Base-by-base conservation (phyloP, 1,140 invertebrate species). In the Sipha flava region DNA sequence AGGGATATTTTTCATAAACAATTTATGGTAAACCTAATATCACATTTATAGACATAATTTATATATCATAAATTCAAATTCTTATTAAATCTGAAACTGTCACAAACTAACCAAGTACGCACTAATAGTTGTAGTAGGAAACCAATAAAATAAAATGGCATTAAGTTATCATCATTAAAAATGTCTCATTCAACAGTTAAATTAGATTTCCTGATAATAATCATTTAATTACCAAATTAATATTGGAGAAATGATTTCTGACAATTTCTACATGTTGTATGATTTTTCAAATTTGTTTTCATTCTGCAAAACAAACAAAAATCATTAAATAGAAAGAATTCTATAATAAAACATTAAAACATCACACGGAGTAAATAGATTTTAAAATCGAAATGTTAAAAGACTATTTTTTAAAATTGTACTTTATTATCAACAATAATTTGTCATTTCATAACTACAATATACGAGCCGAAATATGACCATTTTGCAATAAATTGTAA, bases 221-320 rank as follows among this genome's bases (percentile, higher is more conserved):
- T 77, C 31, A 9, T 54, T 77, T 77, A 57, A 77, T 77, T 77
- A 77, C 73, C 73, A 77, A 59, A 59, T 37, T 59, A 77, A 40
- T 2, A 59, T 77, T 77, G 73, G 73, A 77, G 34, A 43, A 47
- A 75, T 21, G 23, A 59, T 73, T 73, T 52, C n/a, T 75, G 34
- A 59, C 73, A 59, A 77, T 59, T 77, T 26, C 73, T 77, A 77
- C 18, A 34, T 12, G 73, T 77, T n/a, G 52, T 59, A 59, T 34
- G 52, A 59, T 77, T 77, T 70, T 77, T 77, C 21, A n/a, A 77
- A 14, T 77, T 29, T 59, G 21, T 52, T 57, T 77, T 77, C 73
- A 43, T 77, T 77, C 73, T 77, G 73, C 9, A 77, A 77, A 73
- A 77, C 34, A 77, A 77, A 77, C 73, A 77, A 77, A 77, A 59